These are phyloP conservation scores for Cheiracanthium punctorium DNA, from an alignment of 2,888 invertebrate genomes.

Conservation along the genomic window DNA sequence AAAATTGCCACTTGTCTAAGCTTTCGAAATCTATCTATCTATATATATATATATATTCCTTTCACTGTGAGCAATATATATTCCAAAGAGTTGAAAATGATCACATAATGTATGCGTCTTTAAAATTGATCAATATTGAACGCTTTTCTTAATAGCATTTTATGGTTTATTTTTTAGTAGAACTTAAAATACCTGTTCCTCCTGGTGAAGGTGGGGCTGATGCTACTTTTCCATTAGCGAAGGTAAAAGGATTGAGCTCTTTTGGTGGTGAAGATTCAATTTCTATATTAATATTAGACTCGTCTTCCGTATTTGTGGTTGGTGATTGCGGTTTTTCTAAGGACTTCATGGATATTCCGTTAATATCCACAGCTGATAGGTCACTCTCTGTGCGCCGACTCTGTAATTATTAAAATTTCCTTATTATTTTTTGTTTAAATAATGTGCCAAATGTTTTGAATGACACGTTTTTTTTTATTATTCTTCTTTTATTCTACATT, in stretches of 20 bases:
- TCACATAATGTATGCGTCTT: no score
- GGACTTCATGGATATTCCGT: neutral
- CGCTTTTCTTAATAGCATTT: no score
- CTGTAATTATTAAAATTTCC: constrained; percentile 2
- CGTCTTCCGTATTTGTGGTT: neutral
- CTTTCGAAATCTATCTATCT: no score
- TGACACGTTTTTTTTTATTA: no score
- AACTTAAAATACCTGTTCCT: neutral
- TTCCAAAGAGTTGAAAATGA: no score
- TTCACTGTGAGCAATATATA: no score
- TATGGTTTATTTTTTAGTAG: no score
- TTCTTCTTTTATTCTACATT: no score
- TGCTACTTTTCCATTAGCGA: neutral
- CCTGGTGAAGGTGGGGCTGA: constrained; percentile 46
- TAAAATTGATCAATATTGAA: no score
- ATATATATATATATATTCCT: no score
- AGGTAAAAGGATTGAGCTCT: neutral
- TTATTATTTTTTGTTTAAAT: neutral
- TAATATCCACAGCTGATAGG: constrained; percentile 11
- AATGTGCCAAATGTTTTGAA: no score
- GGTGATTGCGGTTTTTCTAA: neutral
- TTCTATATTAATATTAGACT: neutral
- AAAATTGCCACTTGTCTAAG: no score
- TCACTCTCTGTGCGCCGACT: constrained; percentile 53
- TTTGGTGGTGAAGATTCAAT: neutral